Percentiles rank a stretch among this genome's conserved stretches.
phyloP scores from a whole-genome alignment of 2,113 vertebrate species.

The Tetrax tetrax region DNA sequence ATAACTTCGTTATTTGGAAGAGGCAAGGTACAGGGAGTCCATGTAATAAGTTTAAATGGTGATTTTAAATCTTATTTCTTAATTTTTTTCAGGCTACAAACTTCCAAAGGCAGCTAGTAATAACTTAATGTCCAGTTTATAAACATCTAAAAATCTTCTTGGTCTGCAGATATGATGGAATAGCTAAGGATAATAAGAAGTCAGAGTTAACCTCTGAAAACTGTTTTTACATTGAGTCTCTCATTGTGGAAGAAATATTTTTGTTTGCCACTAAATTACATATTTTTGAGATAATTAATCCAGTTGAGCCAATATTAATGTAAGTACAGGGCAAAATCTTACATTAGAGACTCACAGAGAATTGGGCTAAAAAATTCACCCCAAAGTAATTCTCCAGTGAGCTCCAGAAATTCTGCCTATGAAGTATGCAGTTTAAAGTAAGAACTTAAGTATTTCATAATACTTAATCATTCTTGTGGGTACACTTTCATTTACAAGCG shows the following conservation, averaged over 20 bases:
- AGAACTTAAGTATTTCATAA: neutral
- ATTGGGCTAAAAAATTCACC: neutral
- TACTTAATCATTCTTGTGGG: neutral
- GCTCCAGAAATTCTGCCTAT: neutral
- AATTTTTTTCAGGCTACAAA: no score
- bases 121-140: neutral
- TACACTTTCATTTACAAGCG: neutral
- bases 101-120: neutral
- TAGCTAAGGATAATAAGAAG: neutral
- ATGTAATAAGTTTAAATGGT: no score
- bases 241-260: neutral
- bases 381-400: neutral
- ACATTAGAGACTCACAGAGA: neutral
- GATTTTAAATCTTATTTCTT: no score
- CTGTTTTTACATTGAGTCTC: neutral
- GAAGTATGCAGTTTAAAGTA: neutral
- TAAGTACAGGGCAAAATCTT: neutral
- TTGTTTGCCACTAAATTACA: neutral
- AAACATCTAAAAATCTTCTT: neutral
- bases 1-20: neutral
- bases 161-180: neutral
- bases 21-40: no score
- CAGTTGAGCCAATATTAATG: neutral
- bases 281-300: neutral
- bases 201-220: neutral